A percentile compares a stretch with the other conserved stretches of the same genome.
These are phyloP conservation scores for Rattus rattus DNA, from an alignment of 2,113 vertebrate species.

Conservation along the genomic window DNA sequence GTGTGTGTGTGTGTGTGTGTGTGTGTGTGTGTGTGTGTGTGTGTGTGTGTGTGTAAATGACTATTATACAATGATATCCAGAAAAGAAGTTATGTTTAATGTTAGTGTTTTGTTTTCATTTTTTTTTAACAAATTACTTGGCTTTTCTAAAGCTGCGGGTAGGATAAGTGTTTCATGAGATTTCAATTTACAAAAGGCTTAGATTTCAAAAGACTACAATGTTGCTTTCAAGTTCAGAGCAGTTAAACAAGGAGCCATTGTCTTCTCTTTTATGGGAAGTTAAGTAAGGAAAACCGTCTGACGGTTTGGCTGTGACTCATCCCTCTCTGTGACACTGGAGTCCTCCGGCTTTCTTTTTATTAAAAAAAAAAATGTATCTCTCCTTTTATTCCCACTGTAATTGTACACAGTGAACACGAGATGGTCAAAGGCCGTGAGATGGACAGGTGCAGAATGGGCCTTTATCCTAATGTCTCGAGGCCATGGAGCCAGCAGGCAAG, in stretches of 20 bases:
- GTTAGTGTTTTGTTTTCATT: background rate
- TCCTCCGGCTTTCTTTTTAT: conserved; percentile 2
- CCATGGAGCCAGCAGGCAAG: background rate
- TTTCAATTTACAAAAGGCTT: conserved; percentile 64
- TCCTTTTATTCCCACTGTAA: conserved; percentile 31
- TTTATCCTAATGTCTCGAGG: background rate
- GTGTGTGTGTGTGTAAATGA: background rate
- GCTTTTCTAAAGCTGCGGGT: conserved; percentile 6
- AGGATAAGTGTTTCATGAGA: conserved; percentile 44
- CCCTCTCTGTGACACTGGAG: background rate
- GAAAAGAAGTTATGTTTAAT: conserved; percentile 29
- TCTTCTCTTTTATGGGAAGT: conserved; percentile 50
- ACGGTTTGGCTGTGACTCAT: conserved; percentile 63
- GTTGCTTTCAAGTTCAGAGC: conserved; percentile 56
- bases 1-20: background rate
- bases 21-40: background rate
- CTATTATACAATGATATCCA: conserved; percentile 9
- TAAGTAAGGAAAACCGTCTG: conserved; percentile 18
- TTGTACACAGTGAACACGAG: background rate
- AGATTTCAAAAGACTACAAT: conserved; percentile 65
- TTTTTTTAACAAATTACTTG: conserved; percentile 25
- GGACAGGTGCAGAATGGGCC: background rate
- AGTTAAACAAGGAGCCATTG: conserved; percentile 72
- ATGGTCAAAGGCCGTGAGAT: background rate
- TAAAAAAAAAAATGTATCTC: background rate